Percentiles rank a stretch among this genome's conserved stretches.
Evolutionary conservation across 2,888 invertebrate genomes (phyloP).

Genomic region (Scelioninae gen. 1): DNA sequence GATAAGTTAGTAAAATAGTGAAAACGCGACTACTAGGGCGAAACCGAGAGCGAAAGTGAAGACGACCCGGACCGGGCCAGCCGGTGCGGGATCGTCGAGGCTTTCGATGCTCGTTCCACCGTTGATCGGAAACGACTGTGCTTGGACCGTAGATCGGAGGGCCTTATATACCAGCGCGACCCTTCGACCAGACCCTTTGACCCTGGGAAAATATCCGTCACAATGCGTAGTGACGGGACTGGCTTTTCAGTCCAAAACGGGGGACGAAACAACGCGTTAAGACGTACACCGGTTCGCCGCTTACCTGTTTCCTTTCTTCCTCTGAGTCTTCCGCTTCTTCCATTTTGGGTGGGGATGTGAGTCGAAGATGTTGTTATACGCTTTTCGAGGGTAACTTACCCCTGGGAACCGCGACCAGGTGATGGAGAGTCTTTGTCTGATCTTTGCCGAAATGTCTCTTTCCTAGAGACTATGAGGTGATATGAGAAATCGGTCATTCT

Average conservation of each 20-base stretch:
- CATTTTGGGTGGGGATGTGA: not conserved
- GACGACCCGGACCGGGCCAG: slow-evolving; percentile 74
- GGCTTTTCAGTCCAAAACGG: slow-evolving; percentile 45
- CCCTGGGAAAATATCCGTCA: slow-evolving; percentile 79
- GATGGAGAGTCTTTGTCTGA: slow-evolving; percentile 62
- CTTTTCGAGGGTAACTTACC: slow-evolving; percentile 58
- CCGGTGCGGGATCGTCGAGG: slow-evolving; percentile 71
- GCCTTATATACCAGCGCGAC: slow-evolving; percentile 76
- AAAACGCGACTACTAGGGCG: slow-evolving; percentile 1
- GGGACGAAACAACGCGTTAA: slow-evolving; percentile 1
- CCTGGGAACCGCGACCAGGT: slow-evolving; percentile 75
- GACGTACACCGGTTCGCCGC: slow-evolving; percentile 54
- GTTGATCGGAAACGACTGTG: slow-evolving; percentile 78
- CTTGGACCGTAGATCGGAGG: slow-evolving; percentile 51
- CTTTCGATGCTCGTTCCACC: slow-evolving; percentile 73
- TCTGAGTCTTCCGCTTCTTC: slow-evolving; percentile 62
- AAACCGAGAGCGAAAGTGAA: slow-evolving; percentile 37
- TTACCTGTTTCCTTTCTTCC: slow-evolving; percentile 70
- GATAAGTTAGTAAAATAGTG: not conserved
- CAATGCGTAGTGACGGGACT: slow-evolving; percentile 65
- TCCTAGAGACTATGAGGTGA: not conserved
- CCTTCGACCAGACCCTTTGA: slow-evolving; percentile 64
- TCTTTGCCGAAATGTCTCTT: slow-evolving; percentile 17
- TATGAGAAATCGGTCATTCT: not conserved
- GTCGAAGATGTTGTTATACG: slow-evolving; percentile 58